Conservation (phyloP, 2,888 invertebrate species). For the Yponomeuta malinellus region DNA sequence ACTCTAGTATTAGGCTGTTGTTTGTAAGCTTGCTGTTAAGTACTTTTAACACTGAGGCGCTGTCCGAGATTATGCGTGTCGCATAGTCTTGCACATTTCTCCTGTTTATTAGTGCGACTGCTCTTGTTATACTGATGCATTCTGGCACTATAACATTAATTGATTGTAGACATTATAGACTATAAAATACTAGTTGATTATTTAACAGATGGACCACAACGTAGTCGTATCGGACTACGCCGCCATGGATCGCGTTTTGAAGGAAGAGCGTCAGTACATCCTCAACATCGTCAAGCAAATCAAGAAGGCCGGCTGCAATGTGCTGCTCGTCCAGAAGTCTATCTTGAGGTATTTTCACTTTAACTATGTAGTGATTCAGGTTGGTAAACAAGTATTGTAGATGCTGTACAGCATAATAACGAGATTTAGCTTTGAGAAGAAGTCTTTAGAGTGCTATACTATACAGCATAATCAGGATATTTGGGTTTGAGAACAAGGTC, state of each 20-base stretch:
- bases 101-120: neutral
- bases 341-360: constrained; percentile 77
- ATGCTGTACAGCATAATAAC: no score
- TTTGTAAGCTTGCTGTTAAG: neutral
- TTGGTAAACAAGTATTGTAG: no score
- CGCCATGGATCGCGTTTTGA: constrained; percentile 99
- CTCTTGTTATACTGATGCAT: no score
- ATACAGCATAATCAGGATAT: no score
- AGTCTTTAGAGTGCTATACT: no score
- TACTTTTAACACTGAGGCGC: neutral
- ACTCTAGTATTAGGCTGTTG: neutral
- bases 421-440: no score
- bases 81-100: neutral
- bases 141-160: no score
- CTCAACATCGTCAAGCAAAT: constrained; percentile 99
- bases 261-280: constrained; percentile 98
- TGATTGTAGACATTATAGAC: no score
- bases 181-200: neutral
- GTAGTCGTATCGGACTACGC: constrained; percentile 98
- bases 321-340: constrained; percentile 91
- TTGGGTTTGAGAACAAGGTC: no score
- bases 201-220: constrained; percentile 91
- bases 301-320: constrained; percentile 98
- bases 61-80: constrained; percentile 1
- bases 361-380: no score